Evolutionary conservation across 35 echinoderm and acorn worm genomes (phyloP).

Genomic region (Acanthaster planci): DNA sequence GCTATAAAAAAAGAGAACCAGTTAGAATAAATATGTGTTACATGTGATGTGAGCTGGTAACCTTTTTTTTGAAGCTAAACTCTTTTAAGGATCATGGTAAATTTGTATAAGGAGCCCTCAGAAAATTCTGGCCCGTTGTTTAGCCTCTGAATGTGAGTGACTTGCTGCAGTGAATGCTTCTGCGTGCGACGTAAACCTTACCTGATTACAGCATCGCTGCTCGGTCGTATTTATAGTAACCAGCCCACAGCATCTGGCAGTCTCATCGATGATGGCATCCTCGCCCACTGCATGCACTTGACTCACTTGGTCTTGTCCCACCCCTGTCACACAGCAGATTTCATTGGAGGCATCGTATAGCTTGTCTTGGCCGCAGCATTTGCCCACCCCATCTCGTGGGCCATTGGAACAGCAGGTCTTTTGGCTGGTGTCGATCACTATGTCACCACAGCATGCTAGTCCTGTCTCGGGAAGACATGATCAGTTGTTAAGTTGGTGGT

Average conservation of each 20-base stretch:
- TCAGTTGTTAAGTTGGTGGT: neutral
- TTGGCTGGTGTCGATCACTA: neutral
- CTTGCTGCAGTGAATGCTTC: too few species aligned
- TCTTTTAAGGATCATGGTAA: too few species aligned
- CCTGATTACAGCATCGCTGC: neutral
- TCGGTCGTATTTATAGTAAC: neutral
- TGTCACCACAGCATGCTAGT: conserved; percentile 17
- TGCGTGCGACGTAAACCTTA: neutral
- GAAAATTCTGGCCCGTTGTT: too few species aligned
- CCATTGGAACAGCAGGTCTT: conserved; percentile 30
- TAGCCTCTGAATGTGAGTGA: too few species aligned
- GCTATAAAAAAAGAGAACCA: too few species aligned
- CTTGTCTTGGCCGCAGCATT: conserved; percentile 29
- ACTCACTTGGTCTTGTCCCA: neutral
- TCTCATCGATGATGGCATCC: neutral
- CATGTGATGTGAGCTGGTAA: too few species aligned
- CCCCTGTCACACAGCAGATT: neutral
- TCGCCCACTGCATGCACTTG: neutral
- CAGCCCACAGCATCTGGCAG: neutral
- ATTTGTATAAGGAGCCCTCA: too few species aligned
- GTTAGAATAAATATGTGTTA: too few species aligned
- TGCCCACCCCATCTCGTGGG: neutral
- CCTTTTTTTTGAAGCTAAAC: too few species aligned
- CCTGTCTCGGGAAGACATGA: neutral
- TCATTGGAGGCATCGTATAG: neutral